A percentile compares a stretch with the other conserved stretches of the same genome.
Conservation (phyloP, 64 coral and sea anemone species). For the Hydrozoanthus tunicans region DNA sequence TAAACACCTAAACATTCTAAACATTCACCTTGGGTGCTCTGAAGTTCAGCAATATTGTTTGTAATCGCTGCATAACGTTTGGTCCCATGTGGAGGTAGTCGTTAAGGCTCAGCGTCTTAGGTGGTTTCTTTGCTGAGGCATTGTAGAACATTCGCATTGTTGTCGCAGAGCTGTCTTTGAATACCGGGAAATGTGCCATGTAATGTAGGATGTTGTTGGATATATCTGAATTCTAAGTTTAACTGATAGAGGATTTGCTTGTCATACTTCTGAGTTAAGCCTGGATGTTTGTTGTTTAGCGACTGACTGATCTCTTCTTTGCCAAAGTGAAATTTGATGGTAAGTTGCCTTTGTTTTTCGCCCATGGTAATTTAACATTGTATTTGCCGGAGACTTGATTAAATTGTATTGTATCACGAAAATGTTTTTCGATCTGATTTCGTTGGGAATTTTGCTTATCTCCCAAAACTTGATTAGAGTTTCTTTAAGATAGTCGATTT, state of each 20-base stretch:
- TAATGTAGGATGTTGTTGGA: slow-evolving; percentile 50
- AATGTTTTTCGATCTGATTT: slow-evolving; percentile 4
- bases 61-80: slow-evolving; percentile 44
- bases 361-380: slow-evolving; percentile 70
- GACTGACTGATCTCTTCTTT: slow-evolving; percentile 42
- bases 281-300: slow-evolving; percentile 51
- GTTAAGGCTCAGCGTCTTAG: slow-evolving; percentile 38
- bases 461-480: slow-evolving; percentile 8
- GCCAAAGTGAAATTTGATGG: slow-evolving; percentile 51
- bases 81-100: slow-evolving; percentile 56
- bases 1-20: no score
- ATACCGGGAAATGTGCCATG: slow-evolving; percentile 67
- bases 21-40: slow-evolving; percentile 11
- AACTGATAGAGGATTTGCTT: slow-evolving; percentile 55
- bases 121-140: slow-evolving; percentile 41
- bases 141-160: slow-evolving; percentile 62
- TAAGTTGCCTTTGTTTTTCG: slow-evolving; percentile 56
- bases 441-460: slow-evolving; percentile 21
- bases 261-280: slow-evolving; percentile 56
- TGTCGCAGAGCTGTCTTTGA: slow-evolving; percentile 56
- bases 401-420: background rate
- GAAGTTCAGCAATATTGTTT: slow-evolving; percentile 46
- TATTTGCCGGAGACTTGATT: slow-evolving; percentile 32
- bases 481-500: slow-evolving; percentile 25
- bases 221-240: slow-evolving; percentile 17